These are phyloP conservation scores for Luidia sarsii DNA, from an alignment of 53 echinoderm and acorn worm genomes.

Conservation along the genomic window DNA sequence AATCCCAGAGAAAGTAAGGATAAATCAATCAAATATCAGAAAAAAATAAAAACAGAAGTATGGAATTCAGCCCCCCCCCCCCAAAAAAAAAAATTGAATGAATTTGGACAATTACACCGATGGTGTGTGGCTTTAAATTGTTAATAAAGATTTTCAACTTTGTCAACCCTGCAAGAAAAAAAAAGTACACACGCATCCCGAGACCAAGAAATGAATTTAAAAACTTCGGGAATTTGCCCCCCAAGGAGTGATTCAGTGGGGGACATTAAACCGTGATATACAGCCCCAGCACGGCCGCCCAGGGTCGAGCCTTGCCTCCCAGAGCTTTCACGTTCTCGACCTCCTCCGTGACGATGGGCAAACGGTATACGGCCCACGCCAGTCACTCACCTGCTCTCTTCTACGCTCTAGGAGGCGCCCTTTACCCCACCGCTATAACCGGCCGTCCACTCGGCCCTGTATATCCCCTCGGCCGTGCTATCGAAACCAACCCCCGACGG, in stretches of 20 bases:
- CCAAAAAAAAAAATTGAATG: no score
- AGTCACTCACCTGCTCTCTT: neutral
- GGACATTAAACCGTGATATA: conserved; percentile 18
- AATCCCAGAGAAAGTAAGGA: no score
- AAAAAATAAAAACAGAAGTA: no score
- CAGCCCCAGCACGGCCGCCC: neutral
- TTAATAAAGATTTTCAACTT: no score
- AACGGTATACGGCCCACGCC: neutral
- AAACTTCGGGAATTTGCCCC: conserved; percentile 10
- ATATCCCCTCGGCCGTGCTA: no score
- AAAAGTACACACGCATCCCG: conserved; percentile 32
- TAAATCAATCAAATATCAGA: no score
- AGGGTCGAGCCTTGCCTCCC: conserved; percentile 4
- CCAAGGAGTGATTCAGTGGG: conserved; percentile 1
- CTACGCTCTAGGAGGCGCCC: conserved; percentile 17
- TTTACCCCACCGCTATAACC: neutral
- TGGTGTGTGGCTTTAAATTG: no score
- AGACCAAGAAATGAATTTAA: neutral
- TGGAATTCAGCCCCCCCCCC: no score
- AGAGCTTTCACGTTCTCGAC: neutral
- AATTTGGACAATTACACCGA: no score
- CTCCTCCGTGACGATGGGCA: neutral
- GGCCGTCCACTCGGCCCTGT: no score
- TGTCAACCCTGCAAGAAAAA: no score
- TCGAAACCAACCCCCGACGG: no score